A percentile compares a stretch with the other conserved stretches of the same genome.
Conservation (phyloP, 1,140 invertebrate species). For the Drosophila sp. region DNA sequence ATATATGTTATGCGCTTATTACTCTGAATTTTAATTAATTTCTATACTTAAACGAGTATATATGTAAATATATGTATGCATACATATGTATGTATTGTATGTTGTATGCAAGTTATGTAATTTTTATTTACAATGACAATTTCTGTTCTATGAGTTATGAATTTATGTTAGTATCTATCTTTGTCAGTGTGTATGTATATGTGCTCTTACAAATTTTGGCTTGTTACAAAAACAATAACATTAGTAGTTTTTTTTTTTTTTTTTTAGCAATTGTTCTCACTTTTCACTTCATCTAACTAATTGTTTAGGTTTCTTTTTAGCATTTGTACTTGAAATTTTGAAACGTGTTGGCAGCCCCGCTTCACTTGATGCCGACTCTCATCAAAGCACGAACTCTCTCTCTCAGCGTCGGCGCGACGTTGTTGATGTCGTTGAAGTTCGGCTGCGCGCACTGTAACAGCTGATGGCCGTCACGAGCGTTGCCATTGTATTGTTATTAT, state of each 20-base stretch:
- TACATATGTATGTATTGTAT: not conserved
- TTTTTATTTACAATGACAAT: conserved; percentile 32
- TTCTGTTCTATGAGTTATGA: conserved; percentile 1
- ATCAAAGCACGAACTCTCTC: not conserved
- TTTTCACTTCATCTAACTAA: conserved; percentile 18
- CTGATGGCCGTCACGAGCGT: conserved; percentile 58
- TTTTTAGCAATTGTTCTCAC: conserved; percentile 3
- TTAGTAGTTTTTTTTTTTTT: not conserved
- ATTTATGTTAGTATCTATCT: conserved; percentile 1
- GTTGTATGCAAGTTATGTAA: conserved; percentile 2
- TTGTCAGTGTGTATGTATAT: conserved; percentile 4
- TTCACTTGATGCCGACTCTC: not conserved
- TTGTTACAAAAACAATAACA: conserved; percentile 25
- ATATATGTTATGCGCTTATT: conserved; percentile 26
- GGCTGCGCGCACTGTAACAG: conserved; percentile 52
- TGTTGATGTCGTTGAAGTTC: conserved; percentile 13
- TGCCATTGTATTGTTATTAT: conserved; percentile 38
- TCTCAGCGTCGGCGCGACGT: conserved; percentile 30
- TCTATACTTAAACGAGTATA: conserved; percentile 8
- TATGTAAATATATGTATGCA: conserved; percentile 4
- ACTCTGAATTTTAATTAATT: conserved; percentile 18
- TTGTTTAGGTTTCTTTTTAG: conserved; percentile 29
- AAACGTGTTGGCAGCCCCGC: conserved; percentile 33
- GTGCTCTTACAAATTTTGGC: conserved; percentile 29
- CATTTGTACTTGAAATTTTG: conserved; percentile 54